Evolutionary conservation across 92 coral and sea anemone genomes (phyloP), one percentile per base, ranked within the genome.

Genomic region (Siderastrea radians): DNA sequence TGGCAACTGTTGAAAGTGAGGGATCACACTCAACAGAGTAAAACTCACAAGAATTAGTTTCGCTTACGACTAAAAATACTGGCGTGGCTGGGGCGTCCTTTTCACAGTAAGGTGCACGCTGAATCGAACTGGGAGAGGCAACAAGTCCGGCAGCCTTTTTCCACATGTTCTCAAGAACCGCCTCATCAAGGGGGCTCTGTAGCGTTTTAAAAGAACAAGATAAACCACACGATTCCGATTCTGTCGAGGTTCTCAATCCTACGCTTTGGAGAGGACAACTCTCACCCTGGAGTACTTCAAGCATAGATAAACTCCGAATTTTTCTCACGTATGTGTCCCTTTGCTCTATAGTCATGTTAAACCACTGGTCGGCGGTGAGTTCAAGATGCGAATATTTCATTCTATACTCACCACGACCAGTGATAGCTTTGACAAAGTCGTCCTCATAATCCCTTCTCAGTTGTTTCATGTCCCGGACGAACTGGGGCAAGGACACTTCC

Each of bases 401-500:
- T n/a, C 26, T 74, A 79, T 75, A 68, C 58, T 89, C 88, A 38
- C 92, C 38, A 26, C 38, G 38, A 26, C 38, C 38, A 26, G 38
- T 26, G 38, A 26, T 26, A 26, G 38, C 38, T 26, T 26, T 26
- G 38, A 26, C 38, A 26, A 26, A 26, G 38, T 26, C 38, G 38
- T 26, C 38, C 0, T 57, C 74, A 89, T 49, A n/a, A n/a, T 83
- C 89, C 77, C 46, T 12, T 72, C 89, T 83, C 1, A 89, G 79
- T 75, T 89, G 79, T 53, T 84, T 89, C 89, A 83, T 89, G 55
- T 89, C 89, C 47, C 68, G 71, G 1, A 84, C 92, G 55, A 89
- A 89, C 85, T 89, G 72, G 13, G 85, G 84, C 43, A 77, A 80
- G 49, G 92, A 82, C 54, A 89, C 89, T 58, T 83, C 92, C 38